Conservation (phyloP, 2,113 vertebrate species). For the Pomatorhinus ruficollis region DNA sequence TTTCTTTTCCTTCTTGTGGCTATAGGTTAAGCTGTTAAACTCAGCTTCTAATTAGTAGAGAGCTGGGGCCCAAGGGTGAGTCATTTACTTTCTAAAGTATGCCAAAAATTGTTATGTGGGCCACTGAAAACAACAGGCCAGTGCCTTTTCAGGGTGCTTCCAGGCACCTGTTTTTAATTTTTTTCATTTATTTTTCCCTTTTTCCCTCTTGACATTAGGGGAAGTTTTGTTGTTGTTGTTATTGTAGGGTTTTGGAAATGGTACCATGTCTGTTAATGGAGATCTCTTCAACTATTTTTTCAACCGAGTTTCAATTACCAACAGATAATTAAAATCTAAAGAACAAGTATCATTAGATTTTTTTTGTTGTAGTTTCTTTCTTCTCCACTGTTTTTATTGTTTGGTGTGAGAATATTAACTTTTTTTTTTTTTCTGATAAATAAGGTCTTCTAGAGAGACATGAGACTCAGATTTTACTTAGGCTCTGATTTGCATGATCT, state of each 20-base stretch:
- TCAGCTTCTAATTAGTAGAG: neutral
- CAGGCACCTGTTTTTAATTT: neutral
- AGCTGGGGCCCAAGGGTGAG: neutral
- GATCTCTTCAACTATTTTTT: neutral
- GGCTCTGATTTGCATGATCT: neutral
- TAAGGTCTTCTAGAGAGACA: neutral
- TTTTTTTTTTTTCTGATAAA: neutral
- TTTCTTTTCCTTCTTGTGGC: neutral
- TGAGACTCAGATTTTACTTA: neutral
- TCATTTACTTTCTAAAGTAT: neutral
- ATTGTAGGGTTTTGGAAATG: neutral
- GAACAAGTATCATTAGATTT: neutral
- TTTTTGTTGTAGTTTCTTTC: neutral
- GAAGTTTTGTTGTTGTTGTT: accelerated
- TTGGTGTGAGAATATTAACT: neutral
- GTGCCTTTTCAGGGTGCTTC: neutral
- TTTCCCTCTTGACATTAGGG: neutral
- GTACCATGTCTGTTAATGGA: neutral
- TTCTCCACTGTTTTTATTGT: neutral
- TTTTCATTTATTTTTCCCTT: neutral
- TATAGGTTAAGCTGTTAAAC: neutral
- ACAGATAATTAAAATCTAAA: no score
- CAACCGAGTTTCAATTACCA: neutral
- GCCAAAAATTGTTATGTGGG: neutral
- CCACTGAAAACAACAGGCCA: neutral